A percentile compares a stretch with the other conserved stretches of the same genome.
Evolutionary conservation across 2,888 invertebrate genomes (phyloP).

Genomic region (Chalcis sispes): DNA sequence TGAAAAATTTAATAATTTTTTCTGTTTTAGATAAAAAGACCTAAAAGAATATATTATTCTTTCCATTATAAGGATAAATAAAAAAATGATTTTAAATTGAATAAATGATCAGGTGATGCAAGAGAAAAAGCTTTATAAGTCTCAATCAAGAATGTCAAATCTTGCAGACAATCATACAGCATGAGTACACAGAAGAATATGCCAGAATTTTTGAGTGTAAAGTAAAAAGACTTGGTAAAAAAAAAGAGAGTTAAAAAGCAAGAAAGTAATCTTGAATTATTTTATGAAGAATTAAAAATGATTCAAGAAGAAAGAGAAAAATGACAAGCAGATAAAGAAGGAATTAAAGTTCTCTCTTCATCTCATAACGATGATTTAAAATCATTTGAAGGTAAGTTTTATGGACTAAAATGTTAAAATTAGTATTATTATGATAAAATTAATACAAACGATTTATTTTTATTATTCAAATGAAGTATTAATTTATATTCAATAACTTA

Average conservation of each 20-base stretch:
- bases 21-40: too few relatives aligned
- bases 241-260: slow-evolving; percentile 90
- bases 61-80: too few relatives aligned
- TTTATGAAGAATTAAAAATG: slow-evolving; percentile 98
- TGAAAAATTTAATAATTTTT: too few relatives aligned
- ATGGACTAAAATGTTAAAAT: not conserved
- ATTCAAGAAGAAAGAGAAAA: slow-evolving; percentile 99
- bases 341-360: slow-evolving; percentile 77
- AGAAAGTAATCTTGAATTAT: slow-evolving; percentile 97
- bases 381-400: slow-evolving; percentile 71
- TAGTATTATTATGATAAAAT: not conserved
- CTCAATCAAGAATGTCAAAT: slow-evolving; percentile 86
- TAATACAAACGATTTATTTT: not conserved
- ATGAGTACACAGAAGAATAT: slow-evolving; percentile 84
- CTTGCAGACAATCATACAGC: slow-evolving; percentile 78
- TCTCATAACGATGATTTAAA: slow-evolving; percentile 72
- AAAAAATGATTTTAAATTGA: too few relatives aligned
- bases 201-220: slow-evolving; percentile 83
- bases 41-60: too few relatives aligned
- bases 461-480: not conserved
- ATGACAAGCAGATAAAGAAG: slow-evolving; percentile 92
- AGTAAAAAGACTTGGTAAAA: slow-evolving; percentile 80
- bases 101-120: too few relatives aligned
- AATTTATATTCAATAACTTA: not conserved
- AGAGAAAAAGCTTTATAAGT: slow-evolving; percentile 95